phyloP scores from a whole-genome alignment of 1,140 invertebrate species.

The Brachionus plicatilis region DNA sequence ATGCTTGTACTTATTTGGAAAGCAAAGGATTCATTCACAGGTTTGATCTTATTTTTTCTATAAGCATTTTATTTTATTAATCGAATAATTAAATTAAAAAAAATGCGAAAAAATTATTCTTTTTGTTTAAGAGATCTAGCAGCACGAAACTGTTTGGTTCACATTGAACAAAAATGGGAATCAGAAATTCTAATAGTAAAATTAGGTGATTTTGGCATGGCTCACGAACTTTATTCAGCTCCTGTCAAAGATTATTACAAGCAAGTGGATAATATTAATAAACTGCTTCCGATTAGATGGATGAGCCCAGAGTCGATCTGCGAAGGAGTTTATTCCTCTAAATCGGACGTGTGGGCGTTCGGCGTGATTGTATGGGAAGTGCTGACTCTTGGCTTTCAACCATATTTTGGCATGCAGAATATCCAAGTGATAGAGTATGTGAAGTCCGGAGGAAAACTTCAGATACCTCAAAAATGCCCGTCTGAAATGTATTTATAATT shows the following conservation, averaged over 20 bases:
- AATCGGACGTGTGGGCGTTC: slow-evolving; percentile 86
- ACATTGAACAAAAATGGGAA: neutral
- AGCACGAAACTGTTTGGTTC: slow-evolving; percentile 30
- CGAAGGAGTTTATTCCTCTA: slow-evolving; percentile 78
- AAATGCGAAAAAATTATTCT: neutral
- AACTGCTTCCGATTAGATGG: slow-evolving; percentile 80
- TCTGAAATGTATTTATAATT: neutral
- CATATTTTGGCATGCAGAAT: slow-evolving; percentile 8
- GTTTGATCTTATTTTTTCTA: neutral
- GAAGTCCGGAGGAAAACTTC: neutral
- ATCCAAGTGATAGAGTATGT: slow-evolving; percentile 16
- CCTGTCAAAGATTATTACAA: slow-evolving; percentile 35
- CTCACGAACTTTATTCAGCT: neutral
- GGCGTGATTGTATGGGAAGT: slow-evolving; percentile 88
- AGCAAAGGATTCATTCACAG: neutral
- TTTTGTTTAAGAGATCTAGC: slow-evolving; percentile 33
- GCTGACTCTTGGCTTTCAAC: slow-evolving; percentile 22
- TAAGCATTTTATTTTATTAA: too few relatives aligned
- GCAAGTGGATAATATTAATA: neutral
- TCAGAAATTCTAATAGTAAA: neutral
- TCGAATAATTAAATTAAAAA: neutral
- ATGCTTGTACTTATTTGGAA: slow-evolving; percentile 23
- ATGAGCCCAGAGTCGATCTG: slow-evolving; percentile 88
- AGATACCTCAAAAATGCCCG: neutral
- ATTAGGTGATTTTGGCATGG: slow-evolving; percentile 32